Conservation (phyloP, 2,113 vertebrate species). For the Columbina picui region DNA sequence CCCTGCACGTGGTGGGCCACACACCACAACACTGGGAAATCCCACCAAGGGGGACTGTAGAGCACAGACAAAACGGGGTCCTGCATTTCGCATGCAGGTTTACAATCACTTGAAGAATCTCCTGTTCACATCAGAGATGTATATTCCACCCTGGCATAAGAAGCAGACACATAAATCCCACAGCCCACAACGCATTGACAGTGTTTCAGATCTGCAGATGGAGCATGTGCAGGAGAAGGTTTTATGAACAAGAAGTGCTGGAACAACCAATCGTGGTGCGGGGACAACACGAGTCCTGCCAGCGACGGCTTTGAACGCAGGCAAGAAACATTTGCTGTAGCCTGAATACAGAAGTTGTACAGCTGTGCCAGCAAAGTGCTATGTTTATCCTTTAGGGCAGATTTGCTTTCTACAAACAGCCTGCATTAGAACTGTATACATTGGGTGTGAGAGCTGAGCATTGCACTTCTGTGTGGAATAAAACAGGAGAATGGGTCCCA, state of each 20-base stretch:
- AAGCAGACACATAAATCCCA: slow-evolving; percentile 43
- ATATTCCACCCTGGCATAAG: slow-evolving; percentile 2
- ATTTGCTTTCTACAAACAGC: slow-evolving; percentile 66
- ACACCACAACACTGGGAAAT: neutral
- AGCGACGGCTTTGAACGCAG: slow-evolving; percentile 24
- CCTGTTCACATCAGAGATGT: neutral
- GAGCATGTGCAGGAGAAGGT: slow-evolving; percentile 41
- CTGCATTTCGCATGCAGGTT: neutral
- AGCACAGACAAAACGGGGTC: neutral
- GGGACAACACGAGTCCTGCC: slow-evolving; percentile 40
- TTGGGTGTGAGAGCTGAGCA: neutral
- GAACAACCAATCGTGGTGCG: neutral
- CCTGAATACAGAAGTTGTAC: slow-evolving; percentile 51
- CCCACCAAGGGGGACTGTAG: accelerated
- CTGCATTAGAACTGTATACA: slow-evolving; percentile 29
- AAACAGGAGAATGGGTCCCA: neutral
- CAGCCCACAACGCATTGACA: slow-evolving; percentile 29
- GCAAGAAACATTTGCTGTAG: slow-evolving; percentile 58
- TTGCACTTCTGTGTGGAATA: neutral
- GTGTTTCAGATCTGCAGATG: slow-evolving; percentile 43
- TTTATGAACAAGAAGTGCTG: slow-evolving; percentile 24
- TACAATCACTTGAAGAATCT: neutral
- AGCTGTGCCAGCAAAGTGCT: slow-evolving; percentile 56
- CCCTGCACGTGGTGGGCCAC: neutral
- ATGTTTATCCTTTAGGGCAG: slow-evolving; percentile 61